These are phyloP conservation scores for Mactra quadrangularis DNA, from an alignment of 1,140 invertebrate species.

Conservation along the genomic window DNA sequence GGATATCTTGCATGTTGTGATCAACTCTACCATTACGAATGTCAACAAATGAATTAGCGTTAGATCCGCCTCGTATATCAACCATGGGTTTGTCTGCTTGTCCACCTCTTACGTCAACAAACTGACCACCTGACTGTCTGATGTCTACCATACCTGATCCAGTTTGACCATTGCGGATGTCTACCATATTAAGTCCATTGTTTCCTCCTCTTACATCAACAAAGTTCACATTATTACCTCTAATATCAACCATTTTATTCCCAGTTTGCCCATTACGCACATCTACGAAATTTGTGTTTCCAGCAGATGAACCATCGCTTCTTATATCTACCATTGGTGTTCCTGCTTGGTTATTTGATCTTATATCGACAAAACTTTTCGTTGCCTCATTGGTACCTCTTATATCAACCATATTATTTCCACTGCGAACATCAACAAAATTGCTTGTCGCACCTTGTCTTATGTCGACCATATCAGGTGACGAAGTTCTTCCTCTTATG, in stretches of 20 bases:
- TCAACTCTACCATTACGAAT: neutral
- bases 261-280: neutral
- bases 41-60: neutral
- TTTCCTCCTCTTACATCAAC: conserved; percentile 3
- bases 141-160: conserved; percentile 23
- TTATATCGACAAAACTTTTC: conserved; percentile 18
- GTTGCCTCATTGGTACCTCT: neutral
- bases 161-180: neutral
- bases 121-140: neutral
- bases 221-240: neutral
- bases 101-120: conserved; percentile 24
- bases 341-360: neutral
- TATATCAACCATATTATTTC: conserved; percentile 13
- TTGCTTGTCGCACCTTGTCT: neutral
- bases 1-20: conserved; percentile 19
- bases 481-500: neutral
- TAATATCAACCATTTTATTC: conserved; percentile 6
- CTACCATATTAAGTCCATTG: conserved; percentile 33
- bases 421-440: conserved; percentile 24
- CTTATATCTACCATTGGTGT: conserved; percentile 15
- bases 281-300: conserved; percentile 24
- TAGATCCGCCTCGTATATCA: conserved; percentile 7
- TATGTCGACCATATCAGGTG: conserved; percentile 3
- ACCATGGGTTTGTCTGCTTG: neutral
- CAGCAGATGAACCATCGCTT: neutral